Percentiles rank a stretch among this genome's conserved stretches.
phyloP scores from a whole-genome alignment of 2,888 invertebrate species.

The Drosophila mettleri region DNA sequence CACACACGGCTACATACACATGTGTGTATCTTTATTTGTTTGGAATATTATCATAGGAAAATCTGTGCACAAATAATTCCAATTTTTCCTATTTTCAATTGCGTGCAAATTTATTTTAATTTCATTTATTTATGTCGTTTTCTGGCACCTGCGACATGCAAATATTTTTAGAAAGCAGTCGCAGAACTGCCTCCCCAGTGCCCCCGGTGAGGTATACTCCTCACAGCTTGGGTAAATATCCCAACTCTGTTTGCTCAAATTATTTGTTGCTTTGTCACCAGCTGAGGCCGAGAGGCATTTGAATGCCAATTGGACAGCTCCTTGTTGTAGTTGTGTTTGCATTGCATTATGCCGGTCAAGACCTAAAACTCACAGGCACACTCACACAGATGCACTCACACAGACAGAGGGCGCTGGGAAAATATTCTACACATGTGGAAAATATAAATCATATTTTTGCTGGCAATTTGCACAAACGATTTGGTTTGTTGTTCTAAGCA shows the following conservation, averaged over 20 bases:
- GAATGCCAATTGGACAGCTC: conserved; percentile 41
- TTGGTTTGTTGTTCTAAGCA: conserved; percentile 53
- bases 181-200: not conserved
- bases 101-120: conserved; percentile 79
- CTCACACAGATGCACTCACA: not conserved
- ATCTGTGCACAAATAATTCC: conserved; percentile 69
- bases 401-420: conserved; percentile 19
- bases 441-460: conserved; percentile 78
- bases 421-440: conserved; percentile 65
- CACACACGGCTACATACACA: conserved; percentile 11
- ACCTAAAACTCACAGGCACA: conserved; percentile 24
- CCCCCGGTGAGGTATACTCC: not conserved
- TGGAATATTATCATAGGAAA: conserved; percentile 34
- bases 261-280: conserved; percentile 66
- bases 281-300: conserved; percentile 55
- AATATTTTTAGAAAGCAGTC: conserved; percentile 68
- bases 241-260: conserved; percentile 65
- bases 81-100: conserved; percentile 71
- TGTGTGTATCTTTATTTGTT: not conserved
- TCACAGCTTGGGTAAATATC: conserved; percentile 20
- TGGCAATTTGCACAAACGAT: conserved; percentile 76
- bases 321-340: conserved; percentile 63
- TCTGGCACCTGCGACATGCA: conserved; percentile 65
- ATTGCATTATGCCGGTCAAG: conserved; percentile 68
- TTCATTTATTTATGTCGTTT: conserved; percentile 29